Percentiles rank a stretch among this genome's conserved stretches.
phyloP scores from a whole-genome alignment of 2,888 invertebrate species.

The Hylaea fasciaria region DNA sequence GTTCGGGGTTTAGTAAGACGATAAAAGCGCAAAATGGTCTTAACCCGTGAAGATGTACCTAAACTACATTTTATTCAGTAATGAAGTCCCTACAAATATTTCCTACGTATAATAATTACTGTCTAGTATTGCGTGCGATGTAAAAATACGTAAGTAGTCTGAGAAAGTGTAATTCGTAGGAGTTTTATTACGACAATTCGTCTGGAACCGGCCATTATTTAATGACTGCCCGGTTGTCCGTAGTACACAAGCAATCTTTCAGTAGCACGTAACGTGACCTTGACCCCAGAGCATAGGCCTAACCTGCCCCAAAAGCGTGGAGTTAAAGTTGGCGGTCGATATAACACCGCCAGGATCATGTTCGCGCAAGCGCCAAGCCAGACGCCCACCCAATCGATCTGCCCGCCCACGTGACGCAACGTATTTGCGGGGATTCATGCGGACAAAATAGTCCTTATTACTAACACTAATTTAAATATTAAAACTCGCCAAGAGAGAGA shows the following conservation, averaged over 20 bases:
- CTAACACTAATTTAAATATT: constrained; percentile 39
- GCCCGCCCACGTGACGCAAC: constrained; percentile 82
- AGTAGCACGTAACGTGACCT: constrained; percentile 78
- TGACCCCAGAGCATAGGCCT: constrained; percentile 84
- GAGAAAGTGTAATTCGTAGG: constrained; percentile 8
- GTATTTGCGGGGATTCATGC: constrained; percentile 82
- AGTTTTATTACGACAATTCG: constrained; percentile 22
- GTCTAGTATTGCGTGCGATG: background rate
- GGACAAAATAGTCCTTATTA: constrained; percentile 59
- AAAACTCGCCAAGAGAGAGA: constrained; percentile 26
- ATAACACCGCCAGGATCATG: constrained; percentile 61
- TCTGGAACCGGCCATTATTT: constrained; percentile 31
- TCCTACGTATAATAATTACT: background rate
- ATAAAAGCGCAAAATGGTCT: background rate
- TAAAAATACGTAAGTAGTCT: background rate
- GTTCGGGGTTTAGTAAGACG: background rate
- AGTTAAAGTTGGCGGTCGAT: constrained; percentile 79
- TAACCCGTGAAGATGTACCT: background rate
- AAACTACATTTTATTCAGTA: background rate
- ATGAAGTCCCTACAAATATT: background rate
- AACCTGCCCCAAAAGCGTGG: constrained; percentile 84
- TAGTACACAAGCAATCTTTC: constrained; percentile 49
- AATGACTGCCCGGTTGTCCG: constrained; percentile 36
- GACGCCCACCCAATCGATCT: constrained; percentile 74
- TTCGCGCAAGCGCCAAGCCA: constrained; percentile 75